A percentile compares a stretch with the other conserved stretches of the same genome.
phyloP scores from a whole-genome alignment of 2,888 invertebrate genomes.

The Hyalella azteca region DNA sequence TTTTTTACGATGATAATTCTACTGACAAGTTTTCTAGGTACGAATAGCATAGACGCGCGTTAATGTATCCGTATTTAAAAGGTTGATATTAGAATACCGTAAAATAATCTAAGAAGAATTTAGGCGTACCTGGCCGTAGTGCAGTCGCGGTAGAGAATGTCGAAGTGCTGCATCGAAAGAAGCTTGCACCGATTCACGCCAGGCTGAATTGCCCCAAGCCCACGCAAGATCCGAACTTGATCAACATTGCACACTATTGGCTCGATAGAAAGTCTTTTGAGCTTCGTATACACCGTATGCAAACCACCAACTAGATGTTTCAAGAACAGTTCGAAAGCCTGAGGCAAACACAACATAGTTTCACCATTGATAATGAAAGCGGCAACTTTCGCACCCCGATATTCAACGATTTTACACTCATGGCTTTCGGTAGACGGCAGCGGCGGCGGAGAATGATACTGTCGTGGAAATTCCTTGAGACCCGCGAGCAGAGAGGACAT shows the following conservation, averaged over 20 bases:
- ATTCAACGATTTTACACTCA: constrained; percentile 96
- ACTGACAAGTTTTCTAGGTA: too few species aligned
- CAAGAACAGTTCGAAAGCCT: constrained; percentile 97
- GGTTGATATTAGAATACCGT: too few species aligned
- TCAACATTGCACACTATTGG: constrained; percentile 99
- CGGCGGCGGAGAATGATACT: constrained; percentile 65
- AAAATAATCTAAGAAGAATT: too few species aligned
- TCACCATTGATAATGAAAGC: constrained; percentile 96
- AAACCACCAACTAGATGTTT: constrained; percentile 98
- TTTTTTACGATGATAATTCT: too few species aligned
- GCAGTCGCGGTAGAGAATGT: constrained; percentile 98
- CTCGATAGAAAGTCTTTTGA: constrained; percentile 97
- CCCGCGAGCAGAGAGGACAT: constrained; percentile 55
- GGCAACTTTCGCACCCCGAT: constrained; percentile 95
- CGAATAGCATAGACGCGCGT: too few species aligned
- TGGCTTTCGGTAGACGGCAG: constrained; percentile 92
- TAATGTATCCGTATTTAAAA: too few species aligned
- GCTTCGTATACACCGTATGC: constrained; percentile 99
- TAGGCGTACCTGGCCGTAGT: constrained; percentile 94
- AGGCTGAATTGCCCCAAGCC: constrained; percentile 98
- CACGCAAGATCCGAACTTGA: constrained; percentile 96
- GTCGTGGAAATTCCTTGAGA: constrained; percentile 63
- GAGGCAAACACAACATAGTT: constrained; percentile 96
- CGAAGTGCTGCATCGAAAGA: constrained; percentile 98
- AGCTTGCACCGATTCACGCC: constrained; percentile 99